Percentiles rank a stretch among this genome's conserved stretches.
Evolutionary conservation across 2,888 invertebrate species (phyloP).

Genomic region (Gastracanthus pulcherrimus): DNA sequence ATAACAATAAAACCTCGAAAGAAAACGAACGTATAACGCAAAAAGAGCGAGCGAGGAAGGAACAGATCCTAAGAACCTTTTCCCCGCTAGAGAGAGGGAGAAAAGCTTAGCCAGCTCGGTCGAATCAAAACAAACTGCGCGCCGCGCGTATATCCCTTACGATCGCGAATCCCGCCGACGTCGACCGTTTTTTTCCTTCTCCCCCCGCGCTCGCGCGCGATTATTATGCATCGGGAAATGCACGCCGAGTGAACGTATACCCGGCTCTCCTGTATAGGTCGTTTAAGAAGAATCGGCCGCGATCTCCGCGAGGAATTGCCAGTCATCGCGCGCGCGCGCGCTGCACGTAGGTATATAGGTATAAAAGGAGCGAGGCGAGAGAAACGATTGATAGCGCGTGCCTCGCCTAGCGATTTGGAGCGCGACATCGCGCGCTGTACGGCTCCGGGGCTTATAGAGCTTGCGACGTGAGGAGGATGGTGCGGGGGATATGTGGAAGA

Average conservation of each 20-base stretch:
- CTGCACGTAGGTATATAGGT: too few species aligned
- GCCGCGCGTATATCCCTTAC: not conserved
- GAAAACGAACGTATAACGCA: not conserved
- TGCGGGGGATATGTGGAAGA: too few species aligned
- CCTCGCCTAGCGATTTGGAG: slow-evolving; percentile 27
- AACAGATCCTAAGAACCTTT: not conserved
- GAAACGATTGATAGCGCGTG: slow-evolving; percentile 57
- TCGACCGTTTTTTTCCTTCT: slow-evolving; percentile 1
- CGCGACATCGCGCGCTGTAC: not conserved
- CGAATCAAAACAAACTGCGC: slow-evolving; percentile 41
- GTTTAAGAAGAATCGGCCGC: slow-evolving; percentile 2
- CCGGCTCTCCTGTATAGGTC: not conserved
- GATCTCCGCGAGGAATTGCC: slow-evolving; percentile 27
- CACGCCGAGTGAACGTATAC: not conserved
- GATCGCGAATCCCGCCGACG: not conserved
- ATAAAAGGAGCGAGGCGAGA: not conserved
- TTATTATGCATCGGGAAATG: slow-evolving; percentile 33
- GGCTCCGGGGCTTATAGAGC: not conserved
- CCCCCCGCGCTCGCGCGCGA: too few species aligned
- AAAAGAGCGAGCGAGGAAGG: not conserved
- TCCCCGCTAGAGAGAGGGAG: not conserved
- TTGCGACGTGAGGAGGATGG: not conserved
- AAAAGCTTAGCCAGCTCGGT: slow-evolving; percentile 15
- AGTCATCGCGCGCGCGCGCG: slow-evolving; percentile 15
- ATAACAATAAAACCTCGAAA: slow-evolving; percentile 15